A percentile compares a stretch with the other conserved stretches of the same genome.
Conservation (phyloP, 2,797 vertebrate species). For the Bryconaethiops microstoma region DNA sequence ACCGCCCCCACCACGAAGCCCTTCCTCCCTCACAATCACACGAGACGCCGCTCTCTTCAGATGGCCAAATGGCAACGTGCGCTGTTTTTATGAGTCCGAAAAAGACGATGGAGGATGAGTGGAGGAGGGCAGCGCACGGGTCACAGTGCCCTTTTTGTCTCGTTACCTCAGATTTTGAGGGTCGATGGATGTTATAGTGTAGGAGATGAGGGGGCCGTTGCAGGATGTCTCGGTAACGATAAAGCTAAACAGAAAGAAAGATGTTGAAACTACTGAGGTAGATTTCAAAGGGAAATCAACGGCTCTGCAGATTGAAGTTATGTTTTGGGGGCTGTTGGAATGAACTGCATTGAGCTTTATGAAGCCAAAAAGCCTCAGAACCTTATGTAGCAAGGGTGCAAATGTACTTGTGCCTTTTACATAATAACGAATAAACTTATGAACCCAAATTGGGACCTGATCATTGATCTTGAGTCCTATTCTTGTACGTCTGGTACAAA, state of each 20-base stretch:
- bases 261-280: background rate
- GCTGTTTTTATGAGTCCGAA: constrained; percentile 31
- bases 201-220: background rate
- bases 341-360: background rate
- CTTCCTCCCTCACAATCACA: constrained; percentile 20
- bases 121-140: constrained; percentile 7
- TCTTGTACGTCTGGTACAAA: constrained; percentile 1
- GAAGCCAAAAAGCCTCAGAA: background rate
- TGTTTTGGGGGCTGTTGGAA: background rate
- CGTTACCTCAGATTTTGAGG: background rate
- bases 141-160: constrained; percentile 3
- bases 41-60: constrained; percentile 38
- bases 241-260: background rate
- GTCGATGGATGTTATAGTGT: background rate
- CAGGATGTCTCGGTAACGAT: too few relatives aligned
- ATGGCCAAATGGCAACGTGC: constrained; percentile 39
- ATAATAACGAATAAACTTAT: background rate
- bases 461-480: background rate
- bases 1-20: background rate
- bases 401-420: constrained; percentile 7
- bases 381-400: background rate
- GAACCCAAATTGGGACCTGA: constrained; percentile 18
- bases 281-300: background rate
- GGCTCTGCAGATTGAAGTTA: background rate
- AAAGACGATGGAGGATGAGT: constrained; percentile 36